Base-by-base conservation (phyloP, 2,113 vertebrate genomes). In the Dicrurus megarhynchus region DNA sequence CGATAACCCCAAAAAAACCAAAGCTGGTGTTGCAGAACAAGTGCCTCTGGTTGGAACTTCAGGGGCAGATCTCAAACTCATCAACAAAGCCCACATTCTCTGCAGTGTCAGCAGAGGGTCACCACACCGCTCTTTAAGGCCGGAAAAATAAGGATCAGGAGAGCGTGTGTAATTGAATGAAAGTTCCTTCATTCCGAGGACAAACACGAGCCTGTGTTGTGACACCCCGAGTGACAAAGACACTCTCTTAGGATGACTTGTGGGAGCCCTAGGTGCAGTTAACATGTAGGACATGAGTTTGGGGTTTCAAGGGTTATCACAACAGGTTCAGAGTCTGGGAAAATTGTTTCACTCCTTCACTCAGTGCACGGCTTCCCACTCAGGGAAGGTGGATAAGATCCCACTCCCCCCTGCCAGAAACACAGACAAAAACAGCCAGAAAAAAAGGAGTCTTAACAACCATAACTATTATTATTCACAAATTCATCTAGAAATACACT, bases 281-380 rank as follows among this genome's bases (percentile, higher is more conserved):
- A n/a, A 46, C 13, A 19, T 1, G 0, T 0, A 13, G 61, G 22
- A 65, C 2, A 24, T 10, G 14, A 9, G 30, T 69, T 80, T 61
- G 71, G 88, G 42, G 41, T 77, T 90, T 59, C 55, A 47, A 23
- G 47, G 70, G 81, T 91, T 82, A 83, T 32, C 80, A 74, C 52
- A 86, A 33, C 3, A 10, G 50, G 53, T 27, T 69, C 33, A 82
- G 67, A 89, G 39, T 5, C 80, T 68, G 52, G 44, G 64, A 30
- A 46, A 78, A 81, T 1, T 35, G 42, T 61, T 82, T 16, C 61
- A 65, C 7, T 70, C 55, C 57, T 37, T 47, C 35, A 6, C 14
- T 20, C 77, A 30, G 1, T 4, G 33, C 44, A 12, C 1, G 24
- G 71, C 50, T 78, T 81, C 42, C 64, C 80, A 85, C 9, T 17